These are phyloP conservation scores for Drosophila teissieri DNA, from an alignment of 1,140 invertebrate species.

Conservation along the genomic window DNA sequence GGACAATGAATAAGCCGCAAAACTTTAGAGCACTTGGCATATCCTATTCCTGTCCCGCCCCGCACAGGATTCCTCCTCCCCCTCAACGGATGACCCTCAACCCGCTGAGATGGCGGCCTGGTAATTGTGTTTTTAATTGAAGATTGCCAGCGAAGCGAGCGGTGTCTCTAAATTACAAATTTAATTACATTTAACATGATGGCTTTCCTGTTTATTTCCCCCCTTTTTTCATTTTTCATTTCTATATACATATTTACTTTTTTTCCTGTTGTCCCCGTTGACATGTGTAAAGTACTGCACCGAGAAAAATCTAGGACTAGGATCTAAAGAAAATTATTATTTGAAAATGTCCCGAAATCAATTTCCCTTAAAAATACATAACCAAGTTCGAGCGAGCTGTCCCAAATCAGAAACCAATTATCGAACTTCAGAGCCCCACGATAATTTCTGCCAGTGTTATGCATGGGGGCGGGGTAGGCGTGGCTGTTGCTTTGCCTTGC, in stretches of 20 bases:
- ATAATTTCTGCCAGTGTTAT: constrained; percentile 3
- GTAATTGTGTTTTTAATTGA: constrained; percentile 81
- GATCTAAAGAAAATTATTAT: too few relatives aligned
- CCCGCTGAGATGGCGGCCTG: constrained; percentile 50
- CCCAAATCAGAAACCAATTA: not conserved
- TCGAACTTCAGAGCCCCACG: too few relatives aligned
- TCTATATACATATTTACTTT: constrained; percentile 19
- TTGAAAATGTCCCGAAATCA: too few relatives aligned
- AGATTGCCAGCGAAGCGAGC: constrained; percentile 67
- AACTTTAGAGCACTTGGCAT: constrained; percentile 77
- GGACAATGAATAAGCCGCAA: constrained; percentile 80
- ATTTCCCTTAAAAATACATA: too few relatives aligned
- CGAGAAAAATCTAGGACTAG: not conserved
- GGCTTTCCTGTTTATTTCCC: constrained; percentile 58
- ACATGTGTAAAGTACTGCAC: constrained; percentile 18
- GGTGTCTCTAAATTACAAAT: constrained; percentile 77
- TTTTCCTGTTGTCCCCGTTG: constrained; percentile 8
- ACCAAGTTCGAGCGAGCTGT: too few relatives aligned
- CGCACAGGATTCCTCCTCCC: not conserved
- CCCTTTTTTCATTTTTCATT: constrained; percentile 15
- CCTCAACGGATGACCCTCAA: constrained; percentile 7
- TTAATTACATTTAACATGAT: constrained; percentile 81
- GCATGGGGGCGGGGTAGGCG: not conserved
- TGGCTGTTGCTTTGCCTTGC: constrained; percentile 27
- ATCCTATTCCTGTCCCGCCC: constrained; percentile 72